These are phyloP conservation scores for Anoura caudifer DNA, from an alignment of 2,113 vertebrate genomes.

Conservation along the genomic window DNA sequence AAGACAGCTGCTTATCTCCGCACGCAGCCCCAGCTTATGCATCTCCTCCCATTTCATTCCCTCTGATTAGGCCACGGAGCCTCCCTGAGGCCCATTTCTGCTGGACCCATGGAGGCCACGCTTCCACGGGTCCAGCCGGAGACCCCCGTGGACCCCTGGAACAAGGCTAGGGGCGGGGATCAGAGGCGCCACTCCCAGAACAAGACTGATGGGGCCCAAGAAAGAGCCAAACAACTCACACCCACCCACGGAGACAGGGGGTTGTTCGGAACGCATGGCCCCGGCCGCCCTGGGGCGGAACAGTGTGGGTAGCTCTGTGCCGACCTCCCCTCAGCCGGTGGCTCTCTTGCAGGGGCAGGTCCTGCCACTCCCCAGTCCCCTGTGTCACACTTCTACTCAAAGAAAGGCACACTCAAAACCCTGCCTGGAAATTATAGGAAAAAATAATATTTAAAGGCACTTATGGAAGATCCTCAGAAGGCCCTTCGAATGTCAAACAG, in stretches of 20 bases:
- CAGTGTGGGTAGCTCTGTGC: rapidly evolving
- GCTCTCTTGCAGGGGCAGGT: rapidly evolving
- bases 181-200: not conserved
- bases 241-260: not conserved
- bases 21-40: rapidly evolving
- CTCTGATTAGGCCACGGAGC: rapidly evolving
- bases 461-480: constrained; percentile 70
- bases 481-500: constrained; percentile 72
- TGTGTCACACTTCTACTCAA: not conserved
- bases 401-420: not conserved
- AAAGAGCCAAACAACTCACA: not conserved
- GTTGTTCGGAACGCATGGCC: not conserved
- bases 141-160: not conserved
- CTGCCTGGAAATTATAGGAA: constrained; percentile 18
- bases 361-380: not conserved
- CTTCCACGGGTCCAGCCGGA: not conserved
- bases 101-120: not conserved
- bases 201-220: rapidly evolving
- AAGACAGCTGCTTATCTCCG: not conserved
- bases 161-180: no score
- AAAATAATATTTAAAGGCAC: constrained; percentile 69
- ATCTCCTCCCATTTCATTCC: not conserved
- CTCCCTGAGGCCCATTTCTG: rapidly evolving
- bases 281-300: not conserved
- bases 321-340: not conserved